phyloP scores from a whole-genome alignment of 2,113 vertebrate species.

The Phaetusa simplex region DNA sequence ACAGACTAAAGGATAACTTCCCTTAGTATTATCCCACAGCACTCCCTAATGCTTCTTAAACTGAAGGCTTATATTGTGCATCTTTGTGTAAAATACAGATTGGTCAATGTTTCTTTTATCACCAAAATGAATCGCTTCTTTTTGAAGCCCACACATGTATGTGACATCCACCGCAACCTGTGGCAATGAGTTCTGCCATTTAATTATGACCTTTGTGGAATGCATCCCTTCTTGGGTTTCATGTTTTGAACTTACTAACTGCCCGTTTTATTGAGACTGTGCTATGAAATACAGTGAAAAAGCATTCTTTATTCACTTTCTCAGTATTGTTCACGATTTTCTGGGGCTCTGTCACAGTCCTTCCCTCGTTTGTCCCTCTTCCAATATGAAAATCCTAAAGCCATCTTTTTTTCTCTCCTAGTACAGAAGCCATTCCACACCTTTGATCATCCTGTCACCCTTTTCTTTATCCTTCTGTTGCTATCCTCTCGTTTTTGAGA shows the following conservation, averaged over 20 bases:
- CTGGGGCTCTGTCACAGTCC: background rate
- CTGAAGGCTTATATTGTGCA: background rate
- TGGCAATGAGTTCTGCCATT: background rate
- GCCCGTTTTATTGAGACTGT: background rate
- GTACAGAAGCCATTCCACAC: background rate
- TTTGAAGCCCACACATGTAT: background rate
- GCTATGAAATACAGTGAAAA: background rate
- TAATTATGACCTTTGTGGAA: background rate
- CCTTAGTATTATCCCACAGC: background rate
- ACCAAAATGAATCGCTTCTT: background rate
- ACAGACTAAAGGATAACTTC: background rate
- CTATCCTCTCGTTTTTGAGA: background rate
- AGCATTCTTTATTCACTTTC: background rate
- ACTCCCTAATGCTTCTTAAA: background rate
- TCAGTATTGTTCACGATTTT: background rate
- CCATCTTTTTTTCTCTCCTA: background rate
- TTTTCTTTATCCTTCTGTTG: constrained; percentile 20
- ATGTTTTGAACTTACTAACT: background rate
- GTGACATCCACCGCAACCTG: background rate
- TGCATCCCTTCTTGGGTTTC: background rate
- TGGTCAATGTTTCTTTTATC: background rate
- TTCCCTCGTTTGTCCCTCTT: background rate
- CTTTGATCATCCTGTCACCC: constrained; percentile 3
- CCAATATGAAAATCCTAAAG: background rate
- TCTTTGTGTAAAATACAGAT: background rate